Base-by-base conservation (phyloP, 2,113 vertebrate species). In the Chlamydotis undulata region DNA sequence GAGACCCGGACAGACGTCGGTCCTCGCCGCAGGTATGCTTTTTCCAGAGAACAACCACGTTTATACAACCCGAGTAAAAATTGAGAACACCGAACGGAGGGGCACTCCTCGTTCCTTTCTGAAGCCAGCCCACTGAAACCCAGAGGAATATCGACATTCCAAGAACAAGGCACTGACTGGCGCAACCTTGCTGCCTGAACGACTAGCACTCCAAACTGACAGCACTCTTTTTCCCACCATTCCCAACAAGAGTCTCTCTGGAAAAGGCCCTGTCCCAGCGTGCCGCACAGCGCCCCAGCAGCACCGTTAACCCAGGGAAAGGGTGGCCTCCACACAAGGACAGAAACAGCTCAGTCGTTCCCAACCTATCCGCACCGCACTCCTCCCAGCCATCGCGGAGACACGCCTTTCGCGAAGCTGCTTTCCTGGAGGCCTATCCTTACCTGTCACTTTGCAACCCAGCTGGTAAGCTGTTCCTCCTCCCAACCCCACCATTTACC, bases 301-400 rank as follows among this genome's bases (percentile, higher is more conserved):
- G 37, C 41, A 19, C 10, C 1, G 0, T 5, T 6, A 28, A 28
- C 2, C 15, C 41, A 49, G 64, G 75, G 28, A 14, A 39, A 56
- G 49, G 24, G 21, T 8, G 35, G 21, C 49, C 56, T 53, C 43
- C 29, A 5, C 2, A 18, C 50, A 9, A 9, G 8, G 5, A 1
- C 3, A 9, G 13, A 12, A 19, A 21, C 28, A 35, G 3, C 31
- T 19, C 61, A 3, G 0, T 14, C 1, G 0, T 8, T 49, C 56
- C 15, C 65, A 33, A 8, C 31, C 57, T 12, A 4, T 3, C 35
- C 56, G 0, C 14, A 10, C 28, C 55, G 8, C 4, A 2, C 5
- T 83, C 49, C 64, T 12, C 56, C 13, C 55, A 47, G 70, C 23
- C 29, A 35, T 14, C 2, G 1, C 61, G 61, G 24, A 53, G 45